Percentiles rank a stretch among this genome's conserved stretches.
Conservation (phyloP, 2,888 invertebrate species). For the Drosophila nr. medialis region DNA sequence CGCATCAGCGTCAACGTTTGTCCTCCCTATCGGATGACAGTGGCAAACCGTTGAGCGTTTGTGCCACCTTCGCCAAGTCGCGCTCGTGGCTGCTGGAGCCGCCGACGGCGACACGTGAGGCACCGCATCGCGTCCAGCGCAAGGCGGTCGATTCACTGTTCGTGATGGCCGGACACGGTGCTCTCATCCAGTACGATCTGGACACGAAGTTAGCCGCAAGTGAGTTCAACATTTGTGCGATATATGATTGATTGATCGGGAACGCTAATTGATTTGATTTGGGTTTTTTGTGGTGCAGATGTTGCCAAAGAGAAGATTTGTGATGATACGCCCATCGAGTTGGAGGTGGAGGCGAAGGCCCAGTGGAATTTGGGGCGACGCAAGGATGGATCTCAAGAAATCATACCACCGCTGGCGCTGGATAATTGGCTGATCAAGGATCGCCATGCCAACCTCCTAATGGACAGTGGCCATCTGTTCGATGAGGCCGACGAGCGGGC, state of each 20-base stretch:
- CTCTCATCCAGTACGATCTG: constrained; percentile 94
- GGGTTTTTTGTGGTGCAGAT: constrained; percentile 83
- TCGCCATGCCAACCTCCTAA: constrained; percentile 80
- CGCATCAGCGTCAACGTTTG: constrained; percentile 87
- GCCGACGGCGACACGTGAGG: constrained; percentile 85
- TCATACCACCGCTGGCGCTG: constrained; percentile 90
- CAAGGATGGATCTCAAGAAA: constrained; percentile 86
- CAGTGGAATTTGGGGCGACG: constrained; percentile 94
- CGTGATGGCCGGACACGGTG: constrained; percentile 94
- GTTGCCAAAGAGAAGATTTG: constrained; percentile 93
- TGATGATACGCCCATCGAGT: constrained; percentile 94
- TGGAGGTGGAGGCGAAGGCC: constrained; percentile 93
- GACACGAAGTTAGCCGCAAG: constrained; percentile 89
- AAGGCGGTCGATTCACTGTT: constrained; percentile 93
- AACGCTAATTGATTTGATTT: constrained; percentile 3
- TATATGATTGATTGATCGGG: neutral
- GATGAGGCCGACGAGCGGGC: constrained; percentile 86
- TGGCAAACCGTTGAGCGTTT: constrained; percentile 90
- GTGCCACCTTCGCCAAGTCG: constrained; percentile 91
- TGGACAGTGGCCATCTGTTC: constrained; percentile 81
- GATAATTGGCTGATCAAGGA: constrained; percentile 88
- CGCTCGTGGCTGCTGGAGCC: constrained; percentile 88
- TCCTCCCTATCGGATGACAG: constrained; percentile 90
- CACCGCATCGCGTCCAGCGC: constrained; percentile 84
- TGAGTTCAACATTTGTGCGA: constrained; percentile 43